These are phyloP conservation scores for Ylistrum balloti DNA, from an alignment of 1,140 invertebrate species.

Conservation along the genomic window DNA sequence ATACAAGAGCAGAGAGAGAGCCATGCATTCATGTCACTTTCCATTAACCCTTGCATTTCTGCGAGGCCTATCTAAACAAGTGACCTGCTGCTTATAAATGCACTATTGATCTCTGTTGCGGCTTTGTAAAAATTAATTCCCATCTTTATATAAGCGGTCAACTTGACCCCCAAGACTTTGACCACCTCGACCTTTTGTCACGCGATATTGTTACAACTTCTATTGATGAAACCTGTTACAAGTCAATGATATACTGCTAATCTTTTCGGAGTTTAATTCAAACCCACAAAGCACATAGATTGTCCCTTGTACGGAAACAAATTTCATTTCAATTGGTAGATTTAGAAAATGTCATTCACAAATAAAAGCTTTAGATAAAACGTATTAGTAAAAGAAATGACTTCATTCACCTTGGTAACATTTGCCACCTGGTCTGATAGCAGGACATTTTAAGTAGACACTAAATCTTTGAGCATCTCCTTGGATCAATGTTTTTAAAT, in stretches of 20 bases:
- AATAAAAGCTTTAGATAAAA: neutral
- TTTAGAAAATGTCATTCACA: neutral
- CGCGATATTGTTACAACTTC: neutral
- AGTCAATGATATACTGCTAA: neutral
- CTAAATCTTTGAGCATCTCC: neutral
- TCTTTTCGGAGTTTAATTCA: neutral
- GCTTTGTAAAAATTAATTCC: constrained; percentile 35
- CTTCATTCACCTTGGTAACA: neutral
- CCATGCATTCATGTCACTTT: neutral
- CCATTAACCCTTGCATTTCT: neutral
- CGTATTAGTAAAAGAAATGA: neutral
- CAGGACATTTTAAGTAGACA: neutral
- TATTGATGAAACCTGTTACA: neutral
- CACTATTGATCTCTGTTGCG: neutral
- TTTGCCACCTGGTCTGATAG: neutral
- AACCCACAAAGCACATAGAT: neutral
- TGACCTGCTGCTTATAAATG: neutral
- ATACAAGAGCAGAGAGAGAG: constrained; percentile 3
- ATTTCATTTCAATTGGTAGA: neutral
- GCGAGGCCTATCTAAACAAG: constrained; percentile 4
- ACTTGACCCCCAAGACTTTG: neutral
- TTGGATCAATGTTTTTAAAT: neutral
- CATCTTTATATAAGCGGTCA: constrained; percentile 38
- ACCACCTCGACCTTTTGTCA: constrained; percentile 9
- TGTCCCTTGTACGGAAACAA: constrained; percentile 4